Conservation (phyloP, 2,797 vertebrate species). For the Furcifer pardalis region DNA sequence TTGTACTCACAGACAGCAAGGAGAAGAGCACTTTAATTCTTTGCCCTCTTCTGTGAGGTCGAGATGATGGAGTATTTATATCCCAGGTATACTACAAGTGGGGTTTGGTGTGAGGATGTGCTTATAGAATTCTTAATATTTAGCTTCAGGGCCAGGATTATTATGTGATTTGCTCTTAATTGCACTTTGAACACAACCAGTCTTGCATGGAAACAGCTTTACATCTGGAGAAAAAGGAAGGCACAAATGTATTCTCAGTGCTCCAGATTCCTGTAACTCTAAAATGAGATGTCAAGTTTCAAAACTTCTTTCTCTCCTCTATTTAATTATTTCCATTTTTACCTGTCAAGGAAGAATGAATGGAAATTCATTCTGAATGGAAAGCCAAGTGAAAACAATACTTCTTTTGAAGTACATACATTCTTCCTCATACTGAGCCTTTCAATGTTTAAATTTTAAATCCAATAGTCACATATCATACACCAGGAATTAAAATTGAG, state of each 20-base stretch:
- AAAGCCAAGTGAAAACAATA: constrained; percentile 32
- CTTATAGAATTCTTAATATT: too few relatives aligned
- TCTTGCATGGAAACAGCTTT: too few relatives aligned
- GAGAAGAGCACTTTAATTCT: too few relatives aligned
- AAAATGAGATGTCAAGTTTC: neutral
- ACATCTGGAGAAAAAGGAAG: neutral
- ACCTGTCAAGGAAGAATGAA: neutral
- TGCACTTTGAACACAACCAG: neutral
- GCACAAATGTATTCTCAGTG: too few relatives aligned
- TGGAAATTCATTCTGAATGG: too few relatives aligned
- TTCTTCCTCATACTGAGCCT: neutral
- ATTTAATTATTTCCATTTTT: neutral
- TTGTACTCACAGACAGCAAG: too few relatives aligned
- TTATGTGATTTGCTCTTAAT: neutral
- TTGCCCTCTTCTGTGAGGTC: too few relatives aligned
- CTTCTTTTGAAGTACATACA: constrained; percentile 20
- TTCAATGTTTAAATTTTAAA: constrained; percentile 53
- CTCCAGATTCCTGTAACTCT: neutral
- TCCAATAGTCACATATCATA: constrained; percentile 46
- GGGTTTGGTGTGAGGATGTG: too few relatives aligned
- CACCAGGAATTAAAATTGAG: constrained; percentile 42
- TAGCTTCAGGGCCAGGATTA: too few relatives aligned
- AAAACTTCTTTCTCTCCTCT: neutral
- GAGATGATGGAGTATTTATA: too few relatives aligned
- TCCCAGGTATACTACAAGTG: too few relatives aligned